Conservation (phyloP, 2,113 vertebrate genomes). For the Sinocyclocheilus anshuiensis region DNA sequence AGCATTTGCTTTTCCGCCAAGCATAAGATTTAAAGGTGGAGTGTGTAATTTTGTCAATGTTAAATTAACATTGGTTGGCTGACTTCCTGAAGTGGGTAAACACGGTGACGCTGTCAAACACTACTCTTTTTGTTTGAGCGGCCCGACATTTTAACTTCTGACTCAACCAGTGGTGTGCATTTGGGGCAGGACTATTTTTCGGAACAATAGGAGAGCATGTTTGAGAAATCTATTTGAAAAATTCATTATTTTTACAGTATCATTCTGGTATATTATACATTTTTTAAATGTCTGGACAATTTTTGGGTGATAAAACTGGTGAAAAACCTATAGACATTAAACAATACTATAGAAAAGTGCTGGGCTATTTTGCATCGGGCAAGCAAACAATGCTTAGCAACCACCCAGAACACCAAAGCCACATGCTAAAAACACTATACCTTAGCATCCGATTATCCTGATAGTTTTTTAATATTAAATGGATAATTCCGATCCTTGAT, state of each 20-base stretch:
- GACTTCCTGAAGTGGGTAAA: constrained; percentile 1
- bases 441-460: neutral
- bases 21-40: constrained; percentile 10
- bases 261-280: no score
- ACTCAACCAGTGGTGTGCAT: neutral
- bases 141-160: neutral
- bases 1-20: neutral
- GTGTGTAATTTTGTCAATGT: constrained; percentile 14
- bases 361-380: neutral
- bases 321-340: neutral
- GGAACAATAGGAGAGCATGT: neutral
- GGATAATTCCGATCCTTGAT: neutral
- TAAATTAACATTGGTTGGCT: neutral
- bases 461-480: neutral
- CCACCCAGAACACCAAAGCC: neutral
- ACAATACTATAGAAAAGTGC: neutral
- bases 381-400: neutral
- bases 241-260: neutral
- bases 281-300: neutral
- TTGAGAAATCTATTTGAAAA: neutral
- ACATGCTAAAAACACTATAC: neutral
- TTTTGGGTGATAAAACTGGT: neutral
- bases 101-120: neutral
- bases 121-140: neutral
- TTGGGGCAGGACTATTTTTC: neutral